Evolutionary conservation across 2,797 vertebrate genomes (phyloP), one percentile per base, ranked within the genome.

Genomic region (Pelodytes ibericus): DNA sequence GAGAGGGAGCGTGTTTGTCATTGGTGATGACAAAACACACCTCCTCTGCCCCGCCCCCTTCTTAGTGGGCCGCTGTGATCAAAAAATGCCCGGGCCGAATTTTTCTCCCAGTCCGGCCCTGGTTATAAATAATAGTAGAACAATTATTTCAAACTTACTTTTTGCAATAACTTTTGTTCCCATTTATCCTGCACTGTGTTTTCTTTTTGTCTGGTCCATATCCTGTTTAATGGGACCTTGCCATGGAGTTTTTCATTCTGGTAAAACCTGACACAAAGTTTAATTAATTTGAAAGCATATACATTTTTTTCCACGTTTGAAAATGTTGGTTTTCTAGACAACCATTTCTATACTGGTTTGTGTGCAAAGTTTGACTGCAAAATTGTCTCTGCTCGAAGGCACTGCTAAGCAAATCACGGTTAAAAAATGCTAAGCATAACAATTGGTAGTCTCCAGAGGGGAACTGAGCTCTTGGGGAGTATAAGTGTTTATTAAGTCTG

Each of bases 341-440:
- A 36, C 41, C 44, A n/a, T 60, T 59, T 15, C 1, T 2, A 51
- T 69, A n/a, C 30, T 7, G 29, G n/a, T 58, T 9, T 58, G 16
- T 59, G 9, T 25, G 18, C 11, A 36, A 3, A 29, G 6, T 53
- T 30, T 66, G 24, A 11, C 41, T 49, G 3, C 18, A 31, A 18
- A 47, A 36, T 9, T 2, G 39, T 57, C 18, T 39, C 44, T 64
- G 31, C 74, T 56, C 57, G 24, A 22, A 24, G 63, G 53, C 22
- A 64, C 27, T 57, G 61, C 47, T 36, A 57, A 58, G 41, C 44
- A 62, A 33, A 53, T 64, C 49, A 57, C 33, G 60, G 25, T 65
- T 57, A 44, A 65, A 58, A 30, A 64, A 74, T 76, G 2, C 59
- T 25, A 67, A 77, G 44, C 26, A 61, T 56, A 76, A 77, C 33